phyloP scores from a whole-genome alignment of 2,113 vertebrate species.

The Meles meles region DNA sequence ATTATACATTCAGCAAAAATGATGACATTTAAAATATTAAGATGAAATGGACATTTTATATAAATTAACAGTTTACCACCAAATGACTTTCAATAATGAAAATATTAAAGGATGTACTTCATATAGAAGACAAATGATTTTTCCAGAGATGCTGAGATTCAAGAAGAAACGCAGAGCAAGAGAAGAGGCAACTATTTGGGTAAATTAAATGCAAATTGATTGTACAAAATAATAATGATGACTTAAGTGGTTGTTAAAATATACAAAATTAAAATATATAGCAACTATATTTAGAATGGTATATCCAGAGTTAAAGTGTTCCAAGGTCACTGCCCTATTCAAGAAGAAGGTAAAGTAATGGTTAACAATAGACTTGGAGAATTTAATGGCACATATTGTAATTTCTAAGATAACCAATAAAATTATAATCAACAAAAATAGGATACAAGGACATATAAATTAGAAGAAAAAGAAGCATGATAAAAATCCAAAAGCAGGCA shows the following conservation, averaged over 20 bases:
- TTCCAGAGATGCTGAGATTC: background rate
- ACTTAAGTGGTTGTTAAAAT: background rate
- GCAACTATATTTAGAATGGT: background rate
- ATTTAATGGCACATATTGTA: background rate
- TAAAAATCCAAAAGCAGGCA: background rate
- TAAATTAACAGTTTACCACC: background rate
- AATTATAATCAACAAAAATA: background rate
- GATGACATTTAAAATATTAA: background rate
- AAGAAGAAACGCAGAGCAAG: background rate
- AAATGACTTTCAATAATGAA: background rate
- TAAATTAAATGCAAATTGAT: background rate
- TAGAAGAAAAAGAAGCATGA: background rate
- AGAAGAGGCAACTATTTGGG: background rate
- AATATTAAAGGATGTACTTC: background rate
- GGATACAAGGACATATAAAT: background rate
- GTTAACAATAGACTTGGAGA: background rate
- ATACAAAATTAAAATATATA: background rate
- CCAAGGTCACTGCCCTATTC: background rate
- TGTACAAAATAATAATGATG: background rate
- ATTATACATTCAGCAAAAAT: background rate
- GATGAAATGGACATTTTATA: background rate
- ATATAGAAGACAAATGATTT: background rate
- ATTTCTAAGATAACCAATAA: background rate
- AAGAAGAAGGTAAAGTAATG: background rate
- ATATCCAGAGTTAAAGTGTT: background rate